phyloP scores from a whole-genome alignment of 2,888 invertebrate species.

The Azorinus chamasolen region DNA sequence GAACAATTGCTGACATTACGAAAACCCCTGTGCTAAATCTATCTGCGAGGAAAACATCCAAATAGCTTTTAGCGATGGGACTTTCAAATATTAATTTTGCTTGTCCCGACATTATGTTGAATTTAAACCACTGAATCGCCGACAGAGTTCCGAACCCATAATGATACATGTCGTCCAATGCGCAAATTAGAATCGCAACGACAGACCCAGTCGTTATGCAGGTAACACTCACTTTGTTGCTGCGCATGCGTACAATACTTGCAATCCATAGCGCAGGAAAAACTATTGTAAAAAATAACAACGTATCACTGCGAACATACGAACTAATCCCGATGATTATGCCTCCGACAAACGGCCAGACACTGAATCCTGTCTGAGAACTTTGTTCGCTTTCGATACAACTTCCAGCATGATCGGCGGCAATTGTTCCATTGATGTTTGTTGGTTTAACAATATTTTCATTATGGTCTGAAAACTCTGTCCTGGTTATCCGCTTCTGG shows the following conservation, averaged over 20 bases:
- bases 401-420: no score
- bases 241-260: neutral
- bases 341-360: conserved; percentile 28
- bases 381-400: no score
- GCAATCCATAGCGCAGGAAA: conserved; percentile 20
- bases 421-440: no score
- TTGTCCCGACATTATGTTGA: conserved; percentile 72
- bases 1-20: neutral
- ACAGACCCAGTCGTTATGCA: neutral
- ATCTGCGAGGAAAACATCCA: conserved; percentile 36
- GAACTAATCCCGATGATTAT: conserved; percentile 47
- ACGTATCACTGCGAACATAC: conserved; percentile 56
- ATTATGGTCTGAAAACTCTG: neutral
- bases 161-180: conserved; percentile 64
- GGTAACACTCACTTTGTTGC: neutral
- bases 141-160: conserved; percentile 73
- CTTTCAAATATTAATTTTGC: conserved; percentile 69
- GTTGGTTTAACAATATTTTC: no score
- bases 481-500: neutral
- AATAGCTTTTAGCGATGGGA: conserved; percentile 18
- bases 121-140: conserved; percentile 77
- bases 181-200: conserved; percentile 62
- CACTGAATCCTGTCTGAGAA: no score
- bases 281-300: conserved; percentile 31
- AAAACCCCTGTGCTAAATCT: neutral